Conservation (phyloP, 2,888 invertebrate species). For the Operophtera brumata region DNA sequence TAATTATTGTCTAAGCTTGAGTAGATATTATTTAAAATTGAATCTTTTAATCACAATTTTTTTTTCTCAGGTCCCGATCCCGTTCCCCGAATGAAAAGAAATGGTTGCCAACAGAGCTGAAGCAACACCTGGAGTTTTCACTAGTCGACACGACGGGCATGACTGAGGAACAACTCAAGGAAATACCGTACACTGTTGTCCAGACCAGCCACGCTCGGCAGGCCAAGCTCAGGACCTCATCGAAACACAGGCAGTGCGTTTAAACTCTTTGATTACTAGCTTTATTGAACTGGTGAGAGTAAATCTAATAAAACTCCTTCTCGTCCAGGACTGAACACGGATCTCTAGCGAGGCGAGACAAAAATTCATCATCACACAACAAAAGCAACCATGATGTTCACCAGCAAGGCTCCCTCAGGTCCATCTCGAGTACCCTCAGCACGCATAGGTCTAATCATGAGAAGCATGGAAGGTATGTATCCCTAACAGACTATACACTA, state of each 20-base stretch:
- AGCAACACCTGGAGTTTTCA: conserved; percentile 93
- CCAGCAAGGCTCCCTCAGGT: conserved; percentile 80
- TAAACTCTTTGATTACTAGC: not conserved
- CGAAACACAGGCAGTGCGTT: conserved; percentile 69
- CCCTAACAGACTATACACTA: not conserved
- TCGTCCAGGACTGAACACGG: conserved; percentile 62
- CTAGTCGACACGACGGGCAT: conserved; percentile 94
- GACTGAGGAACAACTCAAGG: conserved; percentile 91
- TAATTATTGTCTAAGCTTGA: not conserved
- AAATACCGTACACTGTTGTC: conserved; percentile 94
- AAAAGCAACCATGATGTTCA: conserved; percentile 63
- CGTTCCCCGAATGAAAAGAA: conserved; percentile 87
- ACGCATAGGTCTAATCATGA: conserved; percentile 78
- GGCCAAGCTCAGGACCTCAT: conserved; percentile 76
- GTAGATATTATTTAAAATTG: too few species aligned
- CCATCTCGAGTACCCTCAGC: conserved; percentile 80
- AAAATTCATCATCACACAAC: conserved; percentile 58
- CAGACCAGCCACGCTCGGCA: conserved; percentile 85
- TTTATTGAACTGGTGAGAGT: not conserved
- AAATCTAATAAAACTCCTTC: not conserved
- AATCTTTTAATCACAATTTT: conserved; percentile 1
- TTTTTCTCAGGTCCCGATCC: conserved; percentile 77
- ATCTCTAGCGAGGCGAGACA: conserved; percentile 69
- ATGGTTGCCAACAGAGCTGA: conserved; percentile 88
- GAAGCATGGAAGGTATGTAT: conserved; percentile 66